Conservation (phyloP, 2,888 invertebrate genomes). For the Archips xylosteana region DNA sequence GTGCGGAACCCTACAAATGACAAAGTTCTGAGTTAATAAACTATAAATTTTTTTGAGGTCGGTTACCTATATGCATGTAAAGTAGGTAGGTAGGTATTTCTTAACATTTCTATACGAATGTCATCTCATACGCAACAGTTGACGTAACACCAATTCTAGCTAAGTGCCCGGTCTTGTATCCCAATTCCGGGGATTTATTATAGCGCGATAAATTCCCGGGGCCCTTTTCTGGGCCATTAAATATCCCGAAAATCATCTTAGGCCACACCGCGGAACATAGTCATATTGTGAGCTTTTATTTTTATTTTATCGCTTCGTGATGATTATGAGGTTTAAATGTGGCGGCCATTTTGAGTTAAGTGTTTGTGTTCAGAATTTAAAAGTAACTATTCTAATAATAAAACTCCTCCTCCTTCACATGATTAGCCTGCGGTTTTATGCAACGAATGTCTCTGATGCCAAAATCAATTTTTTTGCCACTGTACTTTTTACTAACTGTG, state of each 20-base stretch:
- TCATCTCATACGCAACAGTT: constrained; percentile 30
- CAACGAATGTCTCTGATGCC: no score
- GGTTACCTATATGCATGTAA: no score
- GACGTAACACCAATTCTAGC: constrained; percentile 43
- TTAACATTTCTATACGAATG: constrained; percentile 6
- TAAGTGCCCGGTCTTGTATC: constrained; percentile 45
- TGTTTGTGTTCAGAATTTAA: no score
- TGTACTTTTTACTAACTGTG: no score
- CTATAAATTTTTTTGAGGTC: no score
- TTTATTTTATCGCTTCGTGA: constrained; percentile 41
- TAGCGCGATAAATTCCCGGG: constrained; percentile 44
- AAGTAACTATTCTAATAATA: no score
- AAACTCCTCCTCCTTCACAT: no score
- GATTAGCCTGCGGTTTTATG: no score
- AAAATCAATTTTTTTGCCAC: no score
- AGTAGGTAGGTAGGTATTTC: no score
- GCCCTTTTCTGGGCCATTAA: constrained; percentile 50
- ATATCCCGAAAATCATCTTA: constrained; percentile 47
- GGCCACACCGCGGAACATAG: constrained; percentile 36
- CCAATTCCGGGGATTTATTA: constrained; percentile 46
- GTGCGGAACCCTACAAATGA: no score
- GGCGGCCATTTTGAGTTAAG: neutral
- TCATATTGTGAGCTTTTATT: constrained; percentile 38
- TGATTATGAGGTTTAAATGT: neutral
- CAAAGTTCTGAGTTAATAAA: no score